Base-by-base conservation (phyloP, 1,140 invertebrate species). In the Anagrus nilaparvatae region DNA sequence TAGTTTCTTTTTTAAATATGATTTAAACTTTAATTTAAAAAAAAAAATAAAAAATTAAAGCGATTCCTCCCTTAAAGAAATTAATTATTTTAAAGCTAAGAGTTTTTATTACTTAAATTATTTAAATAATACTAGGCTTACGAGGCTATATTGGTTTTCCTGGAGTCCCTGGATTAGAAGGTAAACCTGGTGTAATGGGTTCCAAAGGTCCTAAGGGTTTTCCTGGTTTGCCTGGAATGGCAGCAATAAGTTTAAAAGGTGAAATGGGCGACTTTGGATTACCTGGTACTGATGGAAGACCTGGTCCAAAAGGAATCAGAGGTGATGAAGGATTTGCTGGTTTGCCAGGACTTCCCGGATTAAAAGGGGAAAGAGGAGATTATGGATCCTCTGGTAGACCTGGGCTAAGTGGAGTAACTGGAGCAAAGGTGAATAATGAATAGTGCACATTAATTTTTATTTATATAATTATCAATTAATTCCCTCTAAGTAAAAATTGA, bases 131-230 rank as follows among this genome's bases (percentile, higher is more conserved):
- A 29, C 18, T 12, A 58, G 63, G 63, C 34, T 43, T 38, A 7
- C 48, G 44, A 46, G 60, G 60, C 37, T 61, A 50, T 55, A 67
- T 43, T 56, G 59, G 60, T n/a, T 33, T n/a, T 14, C 55, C 56
- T 6, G 75, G 76, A 43, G 44, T 46, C 24, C 59, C 61, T 16
- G 77, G 76, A 28, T 32, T 58, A 2, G 50, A 57, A 43, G 75
- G 75, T 24, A 42, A 55, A n/a, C 55, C 55, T 23, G 73, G 76
- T 8, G 46, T 59, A 0, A 44, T 49, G 18, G 77, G 76, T 51
- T 57, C 68, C 35, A 46, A 48, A 38, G 80, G 81, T 27, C 54
- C 59, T 4, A 76, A 66, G 48, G 73, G 71, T 27, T 56, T 50
- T 19, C 33, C 35, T 7, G 67, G 72, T 37, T 55, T 63, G 7